phyloP scores from a whole-genome alignment of 92 coral and sea anemone species.

The Muricea muricata region DNA sequence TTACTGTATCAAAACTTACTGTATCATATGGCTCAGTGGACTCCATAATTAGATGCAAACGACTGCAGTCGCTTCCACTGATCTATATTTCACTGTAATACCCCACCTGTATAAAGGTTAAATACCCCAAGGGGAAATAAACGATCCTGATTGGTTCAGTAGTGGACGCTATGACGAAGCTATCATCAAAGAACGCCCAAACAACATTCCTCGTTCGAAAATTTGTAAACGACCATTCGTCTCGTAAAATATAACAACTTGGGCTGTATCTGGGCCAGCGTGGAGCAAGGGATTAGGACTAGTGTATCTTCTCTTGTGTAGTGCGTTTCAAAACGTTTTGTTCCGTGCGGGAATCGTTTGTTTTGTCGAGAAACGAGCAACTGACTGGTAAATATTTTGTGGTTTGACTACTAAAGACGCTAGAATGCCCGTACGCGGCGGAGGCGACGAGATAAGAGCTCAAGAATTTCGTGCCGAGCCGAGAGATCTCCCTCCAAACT shows the following conservation, averaged over 20 bases:
- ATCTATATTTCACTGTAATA: neutral
- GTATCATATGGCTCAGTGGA: too few species aligned
- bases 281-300: too few species aligned
- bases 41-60: neutral
- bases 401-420: neutral
- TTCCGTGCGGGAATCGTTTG: neutral
- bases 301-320: neutral
- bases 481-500: slow-evolving; percentile 3
- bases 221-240: neutral
- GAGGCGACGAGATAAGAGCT: slow-evolving; percentile 3
- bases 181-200: slow-evolving; percentile 16
- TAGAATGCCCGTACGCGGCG: slow-evolving; percentile 36
- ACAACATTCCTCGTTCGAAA: slow-evolving; percentile 31
- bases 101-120: neutral
- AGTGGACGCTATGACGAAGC: slow-evolving; percentile 18
- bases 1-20: too few species aligned
- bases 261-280: too few species aligned
- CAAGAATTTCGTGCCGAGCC: neutral
- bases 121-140: slow-evolving; percentile 4
- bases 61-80: neutral
- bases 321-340: neutral
- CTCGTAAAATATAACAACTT: neutral
- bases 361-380: neutral
- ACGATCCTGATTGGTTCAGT: slow-evolving; percentile 6
- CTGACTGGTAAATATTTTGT: neutral